These are phyloP conservation scores for Pipistrellus pygmaeus DNA, from an alignment of 2,797 vertebrate species.

Conservation along the genomic window DNA sequence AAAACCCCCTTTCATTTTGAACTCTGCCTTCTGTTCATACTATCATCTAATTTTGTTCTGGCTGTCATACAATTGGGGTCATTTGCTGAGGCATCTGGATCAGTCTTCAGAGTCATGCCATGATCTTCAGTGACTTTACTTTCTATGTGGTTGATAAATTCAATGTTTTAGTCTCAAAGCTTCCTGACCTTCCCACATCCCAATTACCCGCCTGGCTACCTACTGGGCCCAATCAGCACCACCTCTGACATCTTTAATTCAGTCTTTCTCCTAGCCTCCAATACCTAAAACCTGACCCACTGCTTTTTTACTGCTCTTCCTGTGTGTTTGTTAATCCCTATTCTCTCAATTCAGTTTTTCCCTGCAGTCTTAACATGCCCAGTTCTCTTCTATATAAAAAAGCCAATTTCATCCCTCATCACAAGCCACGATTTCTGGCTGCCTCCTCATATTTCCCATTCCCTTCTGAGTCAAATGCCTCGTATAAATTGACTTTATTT, in stretches of 20 bases:
- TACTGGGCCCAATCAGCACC: background rate
- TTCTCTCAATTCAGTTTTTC: background rate
- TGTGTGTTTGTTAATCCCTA: background rate
- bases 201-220: rapidly evolving
- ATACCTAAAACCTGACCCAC: background rate
- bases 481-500: background rate
- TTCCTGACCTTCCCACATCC: background rate
- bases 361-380: background rate
- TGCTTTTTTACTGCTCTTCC: background rate
- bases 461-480: background rate
- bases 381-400: background rate
- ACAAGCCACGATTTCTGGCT: background rate
- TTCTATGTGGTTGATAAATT: background rate
- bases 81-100: background rate
- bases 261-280: background rate
- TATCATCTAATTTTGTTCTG: background rate
- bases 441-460: background rate
- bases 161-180: background rate
- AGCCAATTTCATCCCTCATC: background rate
- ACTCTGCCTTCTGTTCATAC: background rate
- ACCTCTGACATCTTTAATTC: background rate
- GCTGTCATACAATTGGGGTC: background rate
- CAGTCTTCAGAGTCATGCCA: background rate
- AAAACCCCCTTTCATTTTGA: background rate
- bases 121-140: background rate